Conservation (phyloP, 2,113 vertebrate species). For the Cepphus grylle region DNA sequence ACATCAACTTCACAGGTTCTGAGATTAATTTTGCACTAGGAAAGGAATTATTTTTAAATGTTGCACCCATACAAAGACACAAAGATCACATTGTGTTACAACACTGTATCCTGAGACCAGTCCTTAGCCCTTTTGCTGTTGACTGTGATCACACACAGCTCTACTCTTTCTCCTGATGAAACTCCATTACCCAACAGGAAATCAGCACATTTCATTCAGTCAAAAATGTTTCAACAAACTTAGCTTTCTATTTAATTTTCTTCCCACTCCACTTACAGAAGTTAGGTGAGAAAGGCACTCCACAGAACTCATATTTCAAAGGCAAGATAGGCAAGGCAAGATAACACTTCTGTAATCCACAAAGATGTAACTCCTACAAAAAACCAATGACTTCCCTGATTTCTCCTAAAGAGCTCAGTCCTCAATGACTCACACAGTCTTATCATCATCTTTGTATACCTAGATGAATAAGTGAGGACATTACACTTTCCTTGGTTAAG, state of each 20-base stretch:
- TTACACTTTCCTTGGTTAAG: neutral
- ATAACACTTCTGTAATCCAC: neutral
- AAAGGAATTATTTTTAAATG: neutral
- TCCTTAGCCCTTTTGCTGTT: neutral
- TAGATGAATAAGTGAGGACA: neutral
- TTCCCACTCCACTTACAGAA: neutral
- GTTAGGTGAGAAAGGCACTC: neutral
- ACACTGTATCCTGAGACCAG: neutral
- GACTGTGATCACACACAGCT: neutral
- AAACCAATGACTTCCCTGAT: neutral
- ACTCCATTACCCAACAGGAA: rapidly evolving
- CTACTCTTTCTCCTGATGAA: neutral
- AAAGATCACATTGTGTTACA: neutral
- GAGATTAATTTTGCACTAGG: neutral
- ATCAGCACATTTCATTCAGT: neutral
- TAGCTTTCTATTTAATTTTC: neutral
- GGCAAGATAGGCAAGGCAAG: neutral
- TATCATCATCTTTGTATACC: neutral
- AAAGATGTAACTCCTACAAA: neutral
- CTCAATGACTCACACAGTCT: neutral
- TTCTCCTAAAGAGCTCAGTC: neutral
- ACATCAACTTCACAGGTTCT: neutral
- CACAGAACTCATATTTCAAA: neutral
- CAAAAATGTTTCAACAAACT: neutral
- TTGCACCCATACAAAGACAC: neutral